Conservation (phyloP, 2,113 vertebrate species). For the Brachypodius melanocephalos region DNA sequence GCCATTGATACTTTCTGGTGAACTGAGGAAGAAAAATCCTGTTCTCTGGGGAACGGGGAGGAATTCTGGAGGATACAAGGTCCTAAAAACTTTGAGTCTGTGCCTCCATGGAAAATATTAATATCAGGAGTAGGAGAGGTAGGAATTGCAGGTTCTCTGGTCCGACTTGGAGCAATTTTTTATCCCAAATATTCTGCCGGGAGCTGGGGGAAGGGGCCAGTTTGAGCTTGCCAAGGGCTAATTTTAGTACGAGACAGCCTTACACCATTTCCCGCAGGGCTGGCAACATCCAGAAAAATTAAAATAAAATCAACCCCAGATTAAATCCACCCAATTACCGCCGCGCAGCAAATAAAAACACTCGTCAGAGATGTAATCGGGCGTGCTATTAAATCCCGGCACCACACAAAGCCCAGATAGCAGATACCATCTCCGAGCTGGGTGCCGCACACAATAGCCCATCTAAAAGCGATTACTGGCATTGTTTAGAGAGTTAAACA, state of each 20-base stretch:
- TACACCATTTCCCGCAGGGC: neutral
- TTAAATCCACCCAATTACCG: conserved; percentile 13
- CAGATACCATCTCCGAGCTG: conserved; percentile 37
- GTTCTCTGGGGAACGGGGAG: neutral
- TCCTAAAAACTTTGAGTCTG: neutral
- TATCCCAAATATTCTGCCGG: neutral
- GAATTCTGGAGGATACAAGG: neutral
- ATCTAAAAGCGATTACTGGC: neutral
- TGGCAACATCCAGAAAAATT: neutral
- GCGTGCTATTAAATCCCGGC: neutral
- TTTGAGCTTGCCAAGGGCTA: neutral
- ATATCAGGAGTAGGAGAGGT: neutral
- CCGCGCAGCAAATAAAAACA: conserved; percentile 19
- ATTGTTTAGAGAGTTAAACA: neutral
- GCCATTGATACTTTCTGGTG: neutral
- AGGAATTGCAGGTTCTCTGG: neutral
- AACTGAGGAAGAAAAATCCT: neutral
- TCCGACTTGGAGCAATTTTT: neutral
- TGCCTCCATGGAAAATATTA: neutral
- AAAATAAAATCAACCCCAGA: neutral
- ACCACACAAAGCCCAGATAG: conserved; percentile 2
- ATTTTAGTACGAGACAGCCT: conserved; percentile 25
- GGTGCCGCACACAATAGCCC: conserved; percentile 21
- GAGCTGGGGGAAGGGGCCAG: neutral
- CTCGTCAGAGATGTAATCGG: conserved; percentile 36